Base-by-base conservation (phyloP, 64 coral and sea anemone genomes). In the Astreopora myriophthalma region DNA sequence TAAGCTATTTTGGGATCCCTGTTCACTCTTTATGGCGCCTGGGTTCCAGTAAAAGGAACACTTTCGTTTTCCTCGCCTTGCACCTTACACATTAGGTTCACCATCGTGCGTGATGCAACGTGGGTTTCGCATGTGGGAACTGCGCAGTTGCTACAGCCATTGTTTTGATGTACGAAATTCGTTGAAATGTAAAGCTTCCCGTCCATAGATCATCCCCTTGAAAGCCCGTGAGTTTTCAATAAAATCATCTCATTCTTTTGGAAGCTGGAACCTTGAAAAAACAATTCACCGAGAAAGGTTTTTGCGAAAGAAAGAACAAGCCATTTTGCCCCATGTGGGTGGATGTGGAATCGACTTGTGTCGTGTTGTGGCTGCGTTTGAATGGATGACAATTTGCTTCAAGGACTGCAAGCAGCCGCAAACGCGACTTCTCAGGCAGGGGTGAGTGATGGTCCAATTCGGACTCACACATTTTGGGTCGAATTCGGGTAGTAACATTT, bases 381-480 rank as follows among this genome's bases (percentile, higher is more conserved):
- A 39, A 94, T 94, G 93, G 93, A 83, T 76, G 88, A 90, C 48
- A 74, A 80, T 37, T 78, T 74, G 19, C 87, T 94, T 38, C 87
- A 89, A 57, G 93, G 80, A n/a, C 89, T 92, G 17, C 80, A 81
- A 23, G 71, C 77, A 16, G 79, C 87, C 24, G 77, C 73, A 39
- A 80, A 94, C 58, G 60, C 93, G 32, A 78, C 76, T 7, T 89
- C 93, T 6, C 93, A 94, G 75, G 68, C 87, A 3, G 49, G 49
- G 77, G 93, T 94, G 30, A 70, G 93, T 81, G 29, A 33, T 67
- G 22, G n/a, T 8, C 4, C 23, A 67, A 80, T 35, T 24, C 73
- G 51, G 20, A 73, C 16, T 5, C 5, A 35, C 19, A 75, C n/a
- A 30, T 13, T 67, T 78, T 20, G 67, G n/a, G n/a, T n/a, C n/a